Evolutionary conservation across 2,797 vertebrate genomes (phyloP).

Genomic region (Synanceia verrucosa): DNA sequence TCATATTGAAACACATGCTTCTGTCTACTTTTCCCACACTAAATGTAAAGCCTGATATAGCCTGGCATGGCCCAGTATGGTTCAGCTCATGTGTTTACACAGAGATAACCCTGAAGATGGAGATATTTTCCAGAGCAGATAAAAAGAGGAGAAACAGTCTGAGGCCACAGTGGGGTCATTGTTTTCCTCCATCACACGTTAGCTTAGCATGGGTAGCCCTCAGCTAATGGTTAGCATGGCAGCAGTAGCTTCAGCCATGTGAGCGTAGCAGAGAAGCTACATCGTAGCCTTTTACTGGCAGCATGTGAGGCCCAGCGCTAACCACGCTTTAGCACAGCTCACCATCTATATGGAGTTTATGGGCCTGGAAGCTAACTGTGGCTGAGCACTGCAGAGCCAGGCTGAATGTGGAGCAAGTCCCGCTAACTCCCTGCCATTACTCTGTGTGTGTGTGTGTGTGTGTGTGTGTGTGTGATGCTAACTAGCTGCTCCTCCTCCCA

Average conservation of each 20-base stretch:
- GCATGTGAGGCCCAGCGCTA: not conserved
- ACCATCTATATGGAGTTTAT: not conserved
- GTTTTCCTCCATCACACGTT: not conserved
- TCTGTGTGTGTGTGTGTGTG: slow-evolving; percentile 12
- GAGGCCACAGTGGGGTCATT: not conserved
- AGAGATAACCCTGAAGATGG: slow-evolving; percentile 30
- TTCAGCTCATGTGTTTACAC: slow-evolving; percentile 22
- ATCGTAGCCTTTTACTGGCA: not conserved
- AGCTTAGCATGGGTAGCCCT: slow-evolving; percentile 21
- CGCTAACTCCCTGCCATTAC: slow-evolving; percentile 15
- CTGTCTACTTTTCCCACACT: not conserved
- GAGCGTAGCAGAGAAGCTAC: not conserved
- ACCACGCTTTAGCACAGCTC: not conserved
- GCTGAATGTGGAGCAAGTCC: not conserved
- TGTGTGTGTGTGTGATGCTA: slow-evolving; percentile 30
- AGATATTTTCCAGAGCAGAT: slow-evolving; percentile 12
- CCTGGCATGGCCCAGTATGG: not conserved
- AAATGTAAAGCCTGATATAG: not conserved
- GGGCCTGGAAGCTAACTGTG: not conserved
- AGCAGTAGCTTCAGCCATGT: not conserved
- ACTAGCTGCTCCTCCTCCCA: slow-evolving; percentile 60
- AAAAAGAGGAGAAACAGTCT: slow-evolving; percentile 1
- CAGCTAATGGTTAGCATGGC: slow-evolving; percentile 21
- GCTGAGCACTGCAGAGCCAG: not conserved
- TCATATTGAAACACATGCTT: not conserved